Percentiles rank a stretch among this genome's conserved stretches.
phyloP scores from a whole-genome alignment of 35 echinoderm and acorn worm species.

The Lytechinus variegatus region DNA sequence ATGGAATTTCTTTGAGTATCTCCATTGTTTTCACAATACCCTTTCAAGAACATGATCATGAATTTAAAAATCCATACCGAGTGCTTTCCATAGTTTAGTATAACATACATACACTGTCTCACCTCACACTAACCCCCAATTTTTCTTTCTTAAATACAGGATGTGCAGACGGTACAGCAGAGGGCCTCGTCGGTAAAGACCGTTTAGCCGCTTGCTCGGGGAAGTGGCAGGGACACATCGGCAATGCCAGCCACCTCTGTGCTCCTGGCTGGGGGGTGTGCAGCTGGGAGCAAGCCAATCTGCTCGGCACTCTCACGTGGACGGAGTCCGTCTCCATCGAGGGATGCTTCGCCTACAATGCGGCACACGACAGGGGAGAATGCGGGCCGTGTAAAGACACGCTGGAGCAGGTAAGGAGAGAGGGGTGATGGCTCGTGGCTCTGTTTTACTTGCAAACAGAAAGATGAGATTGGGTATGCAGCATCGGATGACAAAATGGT shows the following conservation, averaged over 20 bases:
- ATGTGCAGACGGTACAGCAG: conserved; percentile 79
- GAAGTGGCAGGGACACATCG: conserved; percentile 86
- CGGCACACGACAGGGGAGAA: conserved; percentile 82
- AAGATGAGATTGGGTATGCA: neutral
- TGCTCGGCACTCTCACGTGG: conserved; percentile 79
- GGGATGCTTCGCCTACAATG: conserved; percentile 92
- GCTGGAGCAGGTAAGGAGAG: conserved; percentile 72
- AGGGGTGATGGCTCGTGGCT: neutral
- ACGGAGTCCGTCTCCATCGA: conserved; percentile 59
- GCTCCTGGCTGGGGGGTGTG: conserved; percentile 87
- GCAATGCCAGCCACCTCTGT: conserved; percentile 83
- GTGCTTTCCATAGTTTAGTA: neutral
- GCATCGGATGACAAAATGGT: neutral
- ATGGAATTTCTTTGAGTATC: no score
- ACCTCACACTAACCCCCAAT: neutral
- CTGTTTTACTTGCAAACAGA: neutral
- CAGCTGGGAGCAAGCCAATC: conserved; percentile 75
- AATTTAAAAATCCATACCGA: no score
- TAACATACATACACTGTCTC: neutral
- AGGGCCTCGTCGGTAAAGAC: conserved; percentile 57
- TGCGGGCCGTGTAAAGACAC: conserved; percentile 80
- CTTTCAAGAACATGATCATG: no score
- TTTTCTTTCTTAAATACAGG: conserved; percentile 54
- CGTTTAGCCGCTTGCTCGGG: conserved; percentile 80
- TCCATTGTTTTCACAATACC: no score